These are phyloP conservation scores for Heteromormyrus szaboi DNA, from an alignment of 2,797 vertebrate species.

Conservation along the genomic window DNA sequence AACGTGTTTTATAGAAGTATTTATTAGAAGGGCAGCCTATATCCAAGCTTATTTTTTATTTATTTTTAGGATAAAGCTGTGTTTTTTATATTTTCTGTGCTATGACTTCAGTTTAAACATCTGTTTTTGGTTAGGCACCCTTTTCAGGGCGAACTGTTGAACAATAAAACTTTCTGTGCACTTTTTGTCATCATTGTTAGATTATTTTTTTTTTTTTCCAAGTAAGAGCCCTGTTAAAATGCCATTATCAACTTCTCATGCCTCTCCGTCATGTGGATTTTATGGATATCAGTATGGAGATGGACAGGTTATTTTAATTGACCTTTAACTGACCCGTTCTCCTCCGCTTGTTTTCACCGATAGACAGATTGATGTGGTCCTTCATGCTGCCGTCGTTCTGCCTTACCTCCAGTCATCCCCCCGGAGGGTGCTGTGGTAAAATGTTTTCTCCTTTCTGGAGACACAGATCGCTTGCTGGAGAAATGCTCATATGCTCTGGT, in stretches of 20 bases:
- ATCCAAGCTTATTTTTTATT: background rate
- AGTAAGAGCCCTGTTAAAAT: background rate
- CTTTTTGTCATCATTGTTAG: slow-evolving; percentile 1
- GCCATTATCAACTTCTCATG: background rate
- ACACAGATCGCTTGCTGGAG: background rate
- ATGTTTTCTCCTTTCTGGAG: background rate
- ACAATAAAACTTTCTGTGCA: slow-evolving; percentile 5
- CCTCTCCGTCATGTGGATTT: background rate
- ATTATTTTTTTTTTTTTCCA: background rate
- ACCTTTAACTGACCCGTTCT: background rate
- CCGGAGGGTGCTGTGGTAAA: background rate
- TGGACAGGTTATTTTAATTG: background rate
- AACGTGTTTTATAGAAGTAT: background rate
- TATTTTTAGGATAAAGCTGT: background rate
- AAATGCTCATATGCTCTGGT: background rate
- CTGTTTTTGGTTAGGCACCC: background rate
- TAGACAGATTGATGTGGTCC: background rate
- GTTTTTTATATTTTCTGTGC: background rate
- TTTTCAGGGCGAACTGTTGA: background rate
- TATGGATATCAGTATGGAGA: background rate
- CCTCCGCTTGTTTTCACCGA: background rate
- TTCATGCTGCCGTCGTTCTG: background rate
- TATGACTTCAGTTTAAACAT: background rate
- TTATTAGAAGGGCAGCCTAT: background rate
- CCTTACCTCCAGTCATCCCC: background rate